phyloP scores from a whole-genome alignment of 2,888 invertebrate genomes.

The Drosophila ochracea region DNA sequence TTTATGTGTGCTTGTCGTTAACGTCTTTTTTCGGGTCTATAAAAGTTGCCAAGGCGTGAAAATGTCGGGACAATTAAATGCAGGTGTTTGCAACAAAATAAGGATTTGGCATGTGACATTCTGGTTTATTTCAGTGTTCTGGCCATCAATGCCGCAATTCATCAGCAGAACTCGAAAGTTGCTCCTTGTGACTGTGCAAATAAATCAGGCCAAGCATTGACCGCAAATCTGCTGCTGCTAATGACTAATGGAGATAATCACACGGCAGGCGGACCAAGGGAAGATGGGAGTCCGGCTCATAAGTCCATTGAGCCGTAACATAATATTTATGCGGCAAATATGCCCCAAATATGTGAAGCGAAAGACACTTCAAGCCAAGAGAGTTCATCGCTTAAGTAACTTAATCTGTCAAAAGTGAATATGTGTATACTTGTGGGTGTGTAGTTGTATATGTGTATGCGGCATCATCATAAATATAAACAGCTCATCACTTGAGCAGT shows the following conservation, averaged over 20 bases:
- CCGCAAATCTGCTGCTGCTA: slow-evolving; percentile 50
- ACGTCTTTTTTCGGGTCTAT: slow-evolving; percentile 23
- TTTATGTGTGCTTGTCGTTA: slow-evolving; percentile 32
- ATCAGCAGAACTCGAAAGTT: slow-evolving; percentile 32
- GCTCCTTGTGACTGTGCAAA: slow-evolving; percentile 4
- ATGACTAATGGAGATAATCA: slow-evolving; percentile 75
- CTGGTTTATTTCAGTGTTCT: slow-evolving; percentile 4
- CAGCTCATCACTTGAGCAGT: slow-evolving; percentile 65
- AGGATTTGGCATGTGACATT: slow-evolving; percentile 1
- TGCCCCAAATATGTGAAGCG: slow-evolving; percentile 54
- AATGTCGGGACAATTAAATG: slow-evolving; percentile 50
- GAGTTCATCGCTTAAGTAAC: slow-evolving; percentile 51
- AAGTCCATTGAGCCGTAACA: slow-evolving; percentile 70
- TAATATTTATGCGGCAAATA: slow-evolving; percentile 71
- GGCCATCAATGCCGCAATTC: slow-evolving; percentile 37
- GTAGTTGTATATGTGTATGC: neutral
- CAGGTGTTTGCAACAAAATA: slow-evolving; percentile 35
- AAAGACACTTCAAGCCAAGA: slow-evolving; percentile 55
- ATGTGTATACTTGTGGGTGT: neutral
- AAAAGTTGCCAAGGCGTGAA: slow-evolving; percentile 49
- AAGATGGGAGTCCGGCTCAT: slow-evolving; percentile 18
- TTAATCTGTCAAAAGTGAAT: slow-evolving; percentile 48
- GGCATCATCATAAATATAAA: slow-evolving; percentile 69
- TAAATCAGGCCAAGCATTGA: slow-evolving; percentile 41
- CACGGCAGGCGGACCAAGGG: slow-evolving; percentile 22